Conservation (phyloP, 2,888 invertebrate species). For the Drosophila siamana region DNA sequence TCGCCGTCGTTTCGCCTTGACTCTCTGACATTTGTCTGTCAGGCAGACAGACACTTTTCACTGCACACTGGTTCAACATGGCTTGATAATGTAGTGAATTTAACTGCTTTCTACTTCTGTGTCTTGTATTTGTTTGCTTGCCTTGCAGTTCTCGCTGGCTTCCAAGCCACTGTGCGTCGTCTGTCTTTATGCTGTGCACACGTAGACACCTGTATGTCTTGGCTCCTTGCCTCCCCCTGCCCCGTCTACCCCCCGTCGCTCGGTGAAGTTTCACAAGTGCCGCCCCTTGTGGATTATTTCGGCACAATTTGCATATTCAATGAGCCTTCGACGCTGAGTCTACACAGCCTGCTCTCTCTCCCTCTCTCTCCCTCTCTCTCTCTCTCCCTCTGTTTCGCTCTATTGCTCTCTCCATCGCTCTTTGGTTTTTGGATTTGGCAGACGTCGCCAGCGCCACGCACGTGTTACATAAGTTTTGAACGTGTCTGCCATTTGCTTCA, state of each 20-base stretch:
- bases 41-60: constrained; percentile 46
- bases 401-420: background rate
- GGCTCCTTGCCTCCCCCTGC: no score
- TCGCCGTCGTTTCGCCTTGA: constrained; percentile 53
- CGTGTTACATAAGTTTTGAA: constrained; percentile 72
- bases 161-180: constrained; percentile 7
- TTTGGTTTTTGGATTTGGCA: constrained; percentile 15
- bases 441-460: constrained; percentile 46
- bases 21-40: constrained; percentile 69
- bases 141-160: background rate
- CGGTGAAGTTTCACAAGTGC: constrained; percentile 46
- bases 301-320: constrained; percentile 82
- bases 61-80: constrained; percentile 34
- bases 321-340: constrained; percentile 63
- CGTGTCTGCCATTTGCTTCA: constrained; percentile 54
- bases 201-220: constrained; percentile 25
- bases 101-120: background rate
- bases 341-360: no score
- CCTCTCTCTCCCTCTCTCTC: background rate
- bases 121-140: background rate
- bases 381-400: background rate
- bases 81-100: no score
- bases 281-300: constrained; percentile 65
- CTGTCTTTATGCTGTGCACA: constrained; percentile 6
- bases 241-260: background rate